A percentile compares a stretch with the other conserved stretches of the same genome.
Conservation (phyloP, 2,113 vertebrate species). For the Cyprinodon variegatus region DNA sequence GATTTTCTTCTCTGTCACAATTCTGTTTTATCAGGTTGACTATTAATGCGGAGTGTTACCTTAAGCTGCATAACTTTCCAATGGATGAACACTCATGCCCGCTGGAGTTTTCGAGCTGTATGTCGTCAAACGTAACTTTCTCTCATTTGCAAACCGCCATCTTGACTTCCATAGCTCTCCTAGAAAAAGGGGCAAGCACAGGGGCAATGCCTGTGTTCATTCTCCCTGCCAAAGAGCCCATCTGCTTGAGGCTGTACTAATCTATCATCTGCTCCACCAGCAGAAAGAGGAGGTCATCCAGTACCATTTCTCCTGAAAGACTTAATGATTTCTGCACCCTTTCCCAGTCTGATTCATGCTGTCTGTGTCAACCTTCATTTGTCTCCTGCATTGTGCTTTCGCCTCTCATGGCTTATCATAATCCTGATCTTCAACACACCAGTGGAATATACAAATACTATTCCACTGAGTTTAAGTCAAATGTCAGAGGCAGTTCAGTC, state of each 20-base stretch:
- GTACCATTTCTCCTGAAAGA: conserved; percentile 57
- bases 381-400: conserved; percentile 54
- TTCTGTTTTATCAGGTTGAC: conserved; percentile 89
- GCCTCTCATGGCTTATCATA: conserved; percentile 54
- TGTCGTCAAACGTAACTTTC: conserved; percentile 76
- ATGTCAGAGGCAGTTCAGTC: conserved; percentile 30
- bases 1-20: conserved; percentile 64
- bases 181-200: conserved; percentile 37
- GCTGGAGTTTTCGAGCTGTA: conserved; percentile 99
- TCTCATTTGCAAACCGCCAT: conserved; percentile 61
- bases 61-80: conserved; percentile 99
- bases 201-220: conserved; percentile 28
- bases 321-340: conserved; percentile 61
- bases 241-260: conserved; percentile 64
- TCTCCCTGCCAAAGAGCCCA: conserved; percentile 54
- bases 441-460: conserved; percentile 34
- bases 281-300: conserved; percentile 60
- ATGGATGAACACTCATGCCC: conserved; percentile 99
- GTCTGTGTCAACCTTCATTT: conserved; percentile 66
- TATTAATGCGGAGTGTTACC: conserved; percentile 98
- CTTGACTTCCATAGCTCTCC: conserved; percentile 51
- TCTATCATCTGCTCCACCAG: conserved; percentile 62
- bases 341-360: conserved; percentile 58
- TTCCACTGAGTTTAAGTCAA: conserved; percentile 41
- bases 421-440: conserved; percentile 31